Percentiles rank a stretch among this genome's conserved stretches.
phyloP scores from a whole-genome alignment of 2,113 vertebrate species.

The Axis porcinus region DNA sequence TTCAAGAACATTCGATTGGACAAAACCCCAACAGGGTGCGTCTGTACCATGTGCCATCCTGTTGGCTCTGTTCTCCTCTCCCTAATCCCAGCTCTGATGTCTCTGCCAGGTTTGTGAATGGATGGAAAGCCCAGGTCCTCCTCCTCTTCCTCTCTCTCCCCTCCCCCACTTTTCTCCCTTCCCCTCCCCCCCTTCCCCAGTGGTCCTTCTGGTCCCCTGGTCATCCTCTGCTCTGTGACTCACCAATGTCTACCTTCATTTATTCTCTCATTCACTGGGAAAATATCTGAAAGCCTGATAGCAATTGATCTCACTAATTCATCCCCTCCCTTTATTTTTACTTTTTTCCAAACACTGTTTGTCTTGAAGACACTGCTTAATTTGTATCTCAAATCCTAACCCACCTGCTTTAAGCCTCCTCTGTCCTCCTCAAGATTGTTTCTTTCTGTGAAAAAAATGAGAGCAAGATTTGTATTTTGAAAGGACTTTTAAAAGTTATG shows the following conservation, averaged over 20 bases:
- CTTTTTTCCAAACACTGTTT: not conserved
- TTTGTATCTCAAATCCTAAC: not conserved
- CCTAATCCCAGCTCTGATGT: not conserved
- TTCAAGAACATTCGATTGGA: not conserved
- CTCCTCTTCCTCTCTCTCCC: not conserved
- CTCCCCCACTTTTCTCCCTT: fast-evolving
- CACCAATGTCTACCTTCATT: not conserved
- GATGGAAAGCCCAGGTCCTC: not conserved
- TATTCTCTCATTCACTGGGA: not conserved
- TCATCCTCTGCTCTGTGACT: not conserved
- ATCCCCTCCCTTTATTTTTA: not conserved
- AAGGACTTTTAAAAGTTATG: not conserved
- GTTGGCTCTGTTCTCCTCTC: not conserved
- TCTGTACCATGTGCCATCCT: fast-evolving
- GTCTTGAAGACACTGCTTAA: not conserved
- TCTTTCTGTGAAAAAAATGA: not conserved
- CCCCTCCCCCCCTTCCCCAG: fast-evolving
- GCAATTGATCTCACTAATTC: not conserved
- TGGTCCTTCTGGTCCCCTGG: not conserved
- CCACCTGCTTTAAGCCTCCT: not conserved
- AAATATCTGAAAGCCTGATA: not conserved
- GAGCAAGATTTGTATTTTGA: not conserved
- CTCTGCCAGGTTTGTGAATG: not conserved
- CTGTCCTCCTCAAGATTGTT: not conserved
- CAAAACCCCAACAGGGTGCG: not conserved